Evolutionary conservation across 1,140 invertebrate species (phyloP), one percentile per base, ranked within the genome.

Genomic region (Ylistrum balloti): DNA sequence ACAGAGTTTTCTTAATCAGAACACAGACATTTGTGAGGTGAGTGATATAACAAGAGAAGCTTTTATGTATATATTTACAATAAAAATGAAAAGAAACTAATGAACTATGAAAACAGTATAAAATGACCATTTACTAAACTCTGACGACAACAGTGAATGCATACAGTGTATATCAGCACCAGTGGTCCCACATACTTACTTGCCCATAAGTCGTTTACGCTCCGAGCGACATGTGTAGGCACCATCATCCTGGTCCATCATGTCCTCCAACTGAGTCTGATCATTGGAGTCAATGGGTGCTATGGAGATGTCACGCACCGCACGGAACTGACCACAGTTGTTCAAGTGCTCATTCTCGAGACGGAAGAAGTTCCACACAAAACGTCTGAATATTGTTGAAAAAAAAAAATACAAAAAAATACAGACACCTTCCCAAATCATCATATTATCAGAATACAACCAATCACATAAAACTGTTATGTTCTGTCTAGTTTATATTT

Each of bases 321-420:
- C 99, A 95, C 99, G 97, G 97, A 99, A 99, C 97, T 99, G 99
- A 96, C 99, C 99, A 97, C 99, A 99, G 97, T 99, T 99, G 96
- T 99, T 99, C 10, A 99, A 97, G 94, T 99, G 99, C 95, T 99
- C 99, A 96, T 99, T 99, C 97, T 99, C 99, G 92, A 99, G 96
- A 0, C 99, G 99, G 97, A 99, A 99, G 96, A 99, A 99, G 96
- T 99, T 99, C 99, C 99, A 99, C 48, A 99, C 97, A 97, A 99
- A 99, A 90, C 99, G 97, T 94, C 99, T 99, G 93, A 85, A 93
- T 32, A 34, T 33, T 86, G 88, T 17, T 33, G 5, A 28, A 15
- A 17, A 9, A 45, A 45, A 45, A 45, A 38, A n/a, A n/a, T n/a
- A n/a, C n/a, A n/a, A n/a, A n/a, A n/a, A n/a, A n/a, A n/a, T n/a